Evolutionary conservation across 2,797 vertebrate species (phyloP).

Genomic region (Gastrophryne carolinensis): DNA sequence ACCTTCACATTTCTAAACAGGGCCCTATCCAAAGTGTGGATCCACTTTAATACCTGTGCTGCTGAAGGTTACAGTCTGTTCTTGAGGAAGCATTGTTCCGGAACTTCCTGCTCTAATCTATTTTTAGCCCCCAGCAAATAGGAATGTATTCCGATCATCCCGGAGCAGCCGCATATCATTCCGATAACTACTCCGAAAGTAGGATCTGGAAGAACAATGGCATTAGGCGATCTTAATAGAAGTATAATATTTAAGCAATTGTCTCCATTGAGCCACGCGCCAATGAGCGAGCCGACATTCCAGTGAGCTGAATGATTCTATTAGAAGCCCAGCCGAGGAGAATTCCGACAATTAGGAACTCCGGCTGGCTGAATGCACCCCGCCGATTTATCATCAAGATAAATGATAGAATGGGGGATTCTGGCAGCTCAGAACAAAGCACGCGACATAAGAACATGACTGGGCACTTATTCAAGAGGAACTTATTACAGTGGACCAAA

Average conservation of each 20-base stretch:
- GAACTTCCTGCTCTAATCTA: neutral
- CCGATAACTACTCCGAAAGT: conserved; percentile 13
- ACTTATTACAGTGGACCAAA: too few species aligned
- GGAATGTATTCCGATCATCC: conserved; percentile 4
- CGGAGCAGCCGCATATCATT: conserved; percentile 1
- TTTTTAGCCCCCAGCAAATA: neutral
- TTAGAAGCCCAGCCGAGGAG: conserved; percentile 20
- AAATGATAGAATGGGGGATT: conserved; percentile 44
- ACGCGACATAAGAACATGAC: too few species aligned
- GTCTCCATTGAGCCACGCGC: conserved; percentile 10
- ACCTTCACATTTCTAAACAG: too few species aligned
- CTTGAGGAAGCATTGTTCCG: conserved; percentile 3
- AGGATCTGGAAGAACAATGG: neutral
- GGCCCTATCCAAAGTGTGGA: too few species aligned
- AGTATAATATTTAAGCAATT: conserved; percentile 32
- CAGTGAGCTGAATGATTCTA: conserved; percentile 40
- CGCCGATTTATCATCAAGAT: conserved; percentile 46
- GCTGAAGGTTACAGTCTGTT: conserved; percentile 25
- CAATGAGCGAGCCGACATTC: conserved; percentile 5
- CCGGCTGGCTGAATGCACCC: conserved; percentile 34
- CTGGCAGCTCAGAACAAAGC: neutral
- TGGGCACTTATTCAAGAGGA: too few species aligned
- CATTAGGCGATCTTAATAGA: neutral
- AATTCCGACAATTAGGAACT: conserved; percentile 40
- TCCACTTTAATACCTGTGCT: neutral